phyloP scores from a whole-genome alignment of 1,140 invertebrate species.

The Trachelipus rathkii region DNA sequence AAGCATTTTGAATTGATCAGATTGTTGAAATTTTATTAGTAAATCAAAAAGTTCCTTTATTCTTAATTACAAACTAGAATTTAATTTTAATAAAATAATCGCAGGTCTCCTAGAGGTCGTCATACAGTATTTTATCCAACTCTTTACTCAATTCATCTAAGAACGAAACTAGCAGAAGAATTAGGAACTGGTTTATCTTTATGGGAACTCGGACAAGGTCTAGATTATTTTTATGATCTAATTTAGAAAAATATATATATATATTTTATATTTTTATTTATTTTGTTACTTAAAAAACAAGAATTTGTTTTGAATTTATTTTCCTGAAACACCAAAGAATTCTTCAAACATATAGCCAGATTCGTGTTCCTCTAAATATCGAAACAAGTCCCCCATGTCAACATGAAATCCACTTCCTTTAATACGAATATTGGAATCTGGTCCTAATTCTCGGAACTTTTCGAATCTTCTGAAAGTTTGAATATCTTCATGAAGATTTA shows the following conservation, averaged over 20 bases:
- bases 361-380: conserved; percentile 63
- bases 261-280: not conserved
- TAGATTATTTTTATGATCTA: conserved; percentile 92
- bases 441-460: conserved; percentile 66
- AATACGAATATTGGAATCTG: conserved; percentile 57
- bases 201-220: conserved; percentile 92
- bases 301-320: not conserved
- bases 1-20: conserved; percentile 25
- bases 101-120: conserved; percentile 56
- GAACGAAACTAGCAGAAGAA: conserved; percentile 72
- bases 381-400: conserved; percentile 68
- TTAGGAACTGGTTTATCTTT: conserved; percentile 79
- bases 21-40: not conserved
- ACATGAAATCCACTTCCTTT: conserved; percentile 60
- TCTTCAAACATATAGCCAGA: conserved; percentile 67
- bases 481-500: conserved; percentile 56
- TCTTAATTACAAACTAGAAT: not conserved
- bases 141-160: conserved; percentile 61
- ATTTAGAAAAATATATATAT: conserved; percentile 57
- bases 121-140: conserved; percentile 85
- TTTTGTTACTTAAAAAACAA: not conserved
- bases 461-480: conserved; percentile 60
- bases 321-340: conserved; percentile 67
- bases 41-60: not conserved
- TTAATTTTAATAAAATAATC: conserved; percentile 5